phyloP scores from a whole-genome alignment of 1,140 invertebrate species.

The Polypedilum pembai region DNA sequence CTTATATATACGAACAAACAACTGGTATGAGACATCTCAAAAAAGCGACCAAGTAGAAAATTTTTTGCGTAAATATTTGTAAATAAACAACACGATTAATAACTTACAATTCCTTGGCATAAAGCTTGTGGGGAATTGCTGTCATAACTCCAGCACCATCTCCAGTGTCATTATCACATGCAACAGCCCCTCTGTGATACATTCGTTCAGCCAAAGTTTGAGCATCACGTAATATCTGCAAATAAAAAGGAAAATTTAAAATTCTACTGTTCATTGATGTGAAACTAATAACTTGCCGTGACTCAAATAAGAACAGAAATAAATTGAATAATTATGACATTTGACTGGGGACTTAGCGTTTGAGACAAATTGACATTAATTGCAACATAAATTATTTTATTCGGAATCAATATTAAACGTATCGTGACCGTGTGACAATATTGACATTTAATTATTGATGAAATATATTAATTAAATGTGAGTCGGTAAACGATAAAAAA shows the following conservation, averaged over 20 bases:
- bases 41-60: not conserved
- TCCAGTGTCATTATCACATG: conserved; percentile 97
- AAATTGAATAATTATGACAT: no score
- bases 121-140: conserved; percentile 92
- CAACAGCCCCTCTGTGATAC: conserved; percentile 97
- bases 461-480: no score
- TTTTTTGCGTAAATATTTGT: not conserved
- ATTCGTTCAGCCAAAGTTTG: conserved; percentile 88
- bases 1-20: no score
- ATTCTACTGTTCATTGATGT: not conserved
- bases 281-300: not conserved
- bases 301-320: not conserved
- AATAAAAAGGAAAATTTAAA: conserved; percentile 34
- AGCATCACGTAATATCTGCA: conserved; percentile 88
- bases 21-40: no score
- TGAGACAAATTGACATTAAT: no score
- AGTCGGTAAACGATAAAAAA: no score
- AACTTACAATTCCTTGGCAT: conserved; percentile 72
- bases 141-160: conserved; percentile 95
- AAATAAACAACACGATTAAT: conserved; percentile 31
- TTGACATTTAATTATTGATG: no score
- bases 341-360: no score
- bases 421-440: no score
- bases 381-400: no score
- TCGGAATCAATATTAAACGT: no score